Base-by-base conservation (phyloP, 2,888 invertebrate genomes). In the Gastracanthus pulcherrimus region DNA sequence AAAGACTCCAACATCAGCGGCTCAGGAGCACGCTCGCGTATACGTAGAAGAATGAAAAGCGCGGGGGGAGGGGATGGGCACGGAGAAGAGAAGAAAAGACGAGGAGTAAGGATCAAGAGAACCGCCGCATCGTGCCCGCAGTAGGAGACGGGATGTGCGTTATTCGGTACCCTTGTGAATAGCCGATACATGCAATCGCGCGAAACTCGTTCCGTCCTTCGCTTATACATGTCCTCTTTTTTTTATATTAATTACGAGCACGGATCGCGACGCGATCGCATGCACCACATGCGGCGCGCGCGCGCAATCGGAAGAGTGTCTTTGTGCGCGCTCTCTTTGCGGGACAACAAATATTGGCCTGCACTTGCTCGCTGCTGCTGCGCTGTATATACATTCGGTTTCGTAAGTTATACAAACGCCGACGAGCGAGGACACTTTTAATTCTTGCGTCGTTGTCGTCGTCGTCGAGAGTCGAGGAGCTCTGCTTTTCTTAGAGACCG, bases 171-270 rank as follows among this genome's bases (percentile, higher is more conserved):
- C 3, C 51, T 51, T 1, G 23, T 58, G 76, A 76, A 69, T 76
- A 45, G 19, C 67, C 67, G 51, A 67, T 67, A 38, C 26, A 26
- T 26, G 16, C 26, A 45, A n/a, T n/a, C 48, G n/a, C 34, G 23
- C n/a, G 36, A 34, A 76, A 76, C 76, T 36, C 48, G 67, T 55
- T 76, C 48, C 66, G 66, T 41, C 66, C 38, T 66, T 66, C 23
- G 16, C 19, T 51, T 31, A 3, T 31, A 4, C 23, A 4, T 55
- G 5, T 55, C 19, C 3, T 31, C 23, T 66, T 38, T 23, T 23
- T 38, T 67, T 48, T 36, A 45, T 66, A 51, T 71, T n/a, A 38
- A 51, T 51, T 38, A 51, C 45, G 62, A 31, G 23, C 16, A 16
- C 26, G 45, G 19, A 34, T 45, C 19, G 45, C 13, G 64, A 58